Evolutionary conservation across 2,113 vertebrate species (phyloP), one percentile per base, ranked within the genome.

Genomic region (Geococcyx californianus): DNA sequence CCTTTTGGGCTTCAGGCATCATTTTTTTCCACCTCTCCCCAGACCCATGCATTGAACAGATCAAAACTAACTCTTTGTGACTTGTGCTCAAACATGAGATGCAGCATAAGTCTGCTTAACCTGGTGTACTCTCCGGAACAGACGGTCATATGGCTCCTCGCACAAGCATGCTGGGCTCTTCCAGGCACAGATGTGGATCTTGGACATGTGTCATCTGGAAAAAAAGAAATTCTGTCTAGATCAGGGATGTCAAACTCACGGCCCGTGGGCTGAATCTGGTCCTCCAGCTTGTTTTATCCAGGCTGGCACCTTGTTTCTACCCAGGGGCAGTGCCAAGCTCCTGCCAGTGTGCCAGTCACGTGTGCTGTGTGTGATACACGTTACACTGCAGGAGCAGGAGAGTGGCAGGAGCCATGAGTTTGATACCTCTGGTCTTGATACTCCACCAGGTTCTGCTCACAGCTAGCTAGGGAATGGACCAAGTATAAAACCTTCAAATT

Each of bases 111-210:
- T 55, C 59, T 87, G 5, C 0, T 0, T 62, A 70, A 69, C 77
- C 67, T 66, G 40, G 52, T 14, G 29, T 31, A 34, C 21, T 81
- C 68, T 63, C 34, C 70, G 36, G 36, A 75, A 74, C 23, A 3
- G 1, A n/a, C 82, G 33, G 31, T 21, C 0, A 0, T 21, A 58
- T 1, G 11, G 29, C 9, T 91, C 26, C 55, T 69, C 69, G 31
- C 21, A 15, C 25, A 4, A 78, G 10, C 45, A 12, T 20, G 21
- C 10, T 58, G 89, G 78, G 60, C 60, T 55, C 52, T 89, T 49
- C 38, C 78, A 73, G 58, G 40, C 20, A 45, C 28, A 63, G 47
- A 68, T 24, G 13, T 78, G 54, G 16, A 76, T 78, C 9, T 49
- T 79, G 82, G 51, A 60, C 38, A 31, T 45, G 45, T 75, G 16